These are phyloP conservation scores for Acrossocheilus wenchowensis DNA, from an alignment of 2,797 vertebrate genomes.

Conservation along the genomic window DNA sequence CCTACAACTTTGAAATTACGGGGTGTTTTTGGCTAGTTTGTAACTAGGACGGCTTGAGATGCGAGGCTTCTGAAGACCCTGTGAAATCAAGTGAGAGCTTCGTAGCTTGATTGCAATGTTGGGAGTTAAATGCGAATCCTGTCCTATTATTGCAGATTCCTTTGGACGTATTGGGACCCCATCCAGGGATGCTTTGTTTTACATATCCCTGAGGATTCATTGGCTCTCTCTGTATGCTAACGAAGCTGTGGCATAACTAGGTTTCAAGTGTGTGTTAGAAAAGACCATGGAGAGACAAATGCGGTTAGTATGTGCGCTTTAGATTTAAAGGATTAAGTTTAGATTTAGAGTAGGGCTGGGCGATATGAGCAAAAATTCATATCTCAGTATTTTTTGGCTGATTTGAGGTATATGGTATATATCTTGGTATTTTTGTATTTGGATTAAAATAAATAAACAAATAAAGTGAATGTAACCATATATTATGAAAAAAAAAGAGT, in stretches of 20 bases:
- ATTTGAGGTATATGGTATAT: too few species aligned
- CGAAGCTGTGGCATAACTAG: constrained; percentile 28
- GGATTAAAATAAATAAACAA: too few species aligned
- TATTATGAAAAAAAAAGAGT: too few species aligned
- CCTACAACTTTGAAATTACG: neutral
- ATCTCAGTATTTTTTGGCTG: too few species aligned
- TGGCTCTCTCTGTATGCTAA: constrained; percentile 32
- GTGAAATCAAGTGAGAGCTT: neutral
- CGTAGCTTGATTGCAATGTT: neutral
- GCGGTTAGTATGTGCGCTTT: neutral
- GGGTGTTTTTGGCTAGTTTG: neutral
- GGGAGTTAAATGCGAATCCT: constrained; percentile 23
- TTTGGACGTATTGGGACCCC: constrained; percentile 23
- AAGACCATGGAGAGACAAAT: neutral
- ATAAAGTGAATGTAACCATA: too few species aligned
- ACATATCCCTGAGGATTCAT: constrained; percentile 44
- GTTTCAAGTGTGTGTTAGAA: constrained; percentile 23
- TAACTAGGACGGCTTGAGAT: neutral
- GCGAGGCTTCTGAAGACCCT: neutral
- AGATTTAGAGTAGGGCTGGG: neutral
- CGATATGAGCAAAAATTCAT: too few species aligned
- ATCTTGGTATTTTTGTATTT: too few species aligned
- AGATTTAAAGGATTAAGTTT: neutral
- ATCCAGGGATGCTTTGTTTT: constrained; percentile 27
- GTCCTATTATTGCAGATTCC: constrained; percentile 22